phyloP scores from a whole-genome alignment of 2,888 invertebrate genomes.

The Spilosoma lubricipeda region DNA sequence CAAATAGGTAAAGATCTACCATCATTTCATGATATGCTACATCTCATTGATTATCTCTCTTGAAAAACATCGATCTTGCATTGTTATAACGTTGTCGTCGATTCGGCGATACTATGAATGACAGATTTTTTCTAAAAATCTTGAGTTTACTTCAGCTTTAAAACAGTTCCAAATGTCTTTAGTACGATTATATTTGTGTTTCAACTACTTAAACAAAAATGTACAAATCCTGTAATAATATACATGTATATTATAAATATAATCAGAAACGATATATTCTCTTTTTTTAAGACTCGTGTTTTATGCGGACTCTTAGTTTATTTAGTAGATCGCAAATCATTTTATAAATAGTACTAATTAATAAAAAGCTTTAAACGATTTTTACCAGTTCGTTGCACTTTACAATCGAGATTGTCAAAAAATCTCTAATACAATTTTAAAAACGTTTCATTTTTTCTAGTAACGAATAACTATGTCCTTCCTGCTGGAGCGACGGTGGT shows the following conservation, averaged over 20 bases:
- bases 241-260: too few species aligned
- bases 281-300: too few species aligned
- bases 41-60: not conserved
- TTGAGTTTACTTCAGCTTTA: too few species aligned
- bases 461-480: constrained; percentile 87
- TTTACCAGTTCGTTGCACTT: not conserved
- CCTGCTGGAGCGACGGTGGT: constrained; percentile 91
- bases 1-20: constrained; percentile 84
- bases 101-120: not conserved
- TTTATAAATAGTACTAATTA: too few species aligned
- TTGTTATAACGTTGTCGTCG: not conserved
- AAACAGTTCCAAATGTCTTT: too few species aligned
- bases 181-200: too few species aligned
- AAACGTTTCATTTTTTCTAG: constrained; percentile 66
- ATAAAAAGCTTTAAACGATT: too few species aligned
- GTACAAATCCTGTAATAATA: too few species aligned
- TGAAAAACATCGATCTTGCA: not conserved
- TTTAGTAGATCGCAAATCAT: too few species aligned
- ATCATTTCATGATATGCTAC: not conserved
- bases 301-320: too few species aligned
- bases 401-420: not conserved
- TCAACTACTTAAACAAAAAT: too few species aligned
- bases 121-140: not conserved
- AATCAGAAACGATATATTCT: too few species aligned
- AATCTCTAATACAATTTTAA: not conserved